Evolutionary conservation across 2,113 vertebrate species (phyloP).

Genomic region (Erinaceus europaeus): DNA sequence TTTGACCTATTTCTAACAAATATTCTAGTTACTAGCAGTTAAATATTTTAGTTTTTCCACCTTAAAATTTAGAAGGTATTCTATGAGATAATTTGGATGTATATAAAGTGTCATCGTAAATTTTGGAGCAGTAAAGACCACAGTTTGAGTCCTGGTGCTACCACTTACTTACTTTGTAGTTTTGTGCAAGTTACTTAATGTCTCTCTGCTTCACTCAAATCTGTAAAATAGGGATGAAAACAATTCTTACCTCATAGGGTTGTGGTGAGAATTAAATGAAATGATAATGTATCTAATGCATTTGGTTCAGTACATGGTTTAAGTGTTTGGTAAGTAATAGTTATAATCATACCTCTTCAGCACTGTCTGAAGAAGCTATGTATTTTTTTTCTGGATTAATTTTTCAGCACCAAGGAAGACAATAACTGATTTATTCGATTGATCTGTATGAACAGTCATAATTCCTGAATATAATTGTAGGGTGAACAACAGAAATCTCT

Average conservation of each 20-base stretch:
- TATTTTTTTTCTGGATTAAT: slow-evolving; percentile 32
- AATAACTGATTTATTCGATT: slow-evolving; percentile 41
- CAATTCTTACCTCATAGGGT: slow-evolving; percentile 1
- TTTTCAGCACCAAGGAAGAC: slow-evolving; percentile 57
- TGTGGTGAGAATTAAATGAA: slow-evolving; percentile 47
- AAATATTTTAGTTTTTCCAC: slow-evolving; percentile 39
- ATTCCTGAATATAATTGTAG: slow-evolving; percentile 23
- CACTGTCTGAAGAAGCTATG: slow-evolving; percentile 38
- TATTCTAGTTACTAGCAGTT: slow-evolving; percentile 7
- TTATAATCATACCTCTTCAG: background rate
- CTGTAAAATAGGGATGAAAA: slow-evolving; percentile 40
- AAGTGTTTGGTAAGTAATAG: slow-evolving; percentile 42
- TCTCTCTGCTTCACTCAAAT: slow-evolving; percentile 11
- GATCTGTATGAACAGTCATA: slow-evolving; percentile 39
- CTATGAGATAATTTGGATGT: slow-evolving; percentile 40
- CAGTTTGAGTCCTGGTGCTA: slow-evolving; percentile 44
- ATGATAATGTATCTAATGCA: slow-evolving; percentile 27
- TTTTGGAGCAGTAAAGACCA: slow-evolving; percentile 15
- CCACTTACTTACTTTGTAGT: slow-evolving; percentile 43
- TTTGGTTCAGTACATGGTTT: slow-evolving; percentile 12
- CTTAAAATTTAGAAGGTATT: slow-evolving; percentile 39
- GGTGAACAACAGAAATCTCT: slow-evolving; percentile 39
- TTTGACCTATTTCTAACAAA: slow-evolving; percentile 18
- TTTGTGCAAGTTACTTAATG: slow-evolving; percentile 32
- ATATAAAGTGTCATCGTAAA: slow-evolving; percentile 13